Base-by-base conservation (phyloP, 2,113 vertebrate genomes). In the Saccopteryx leptura region DNA sequence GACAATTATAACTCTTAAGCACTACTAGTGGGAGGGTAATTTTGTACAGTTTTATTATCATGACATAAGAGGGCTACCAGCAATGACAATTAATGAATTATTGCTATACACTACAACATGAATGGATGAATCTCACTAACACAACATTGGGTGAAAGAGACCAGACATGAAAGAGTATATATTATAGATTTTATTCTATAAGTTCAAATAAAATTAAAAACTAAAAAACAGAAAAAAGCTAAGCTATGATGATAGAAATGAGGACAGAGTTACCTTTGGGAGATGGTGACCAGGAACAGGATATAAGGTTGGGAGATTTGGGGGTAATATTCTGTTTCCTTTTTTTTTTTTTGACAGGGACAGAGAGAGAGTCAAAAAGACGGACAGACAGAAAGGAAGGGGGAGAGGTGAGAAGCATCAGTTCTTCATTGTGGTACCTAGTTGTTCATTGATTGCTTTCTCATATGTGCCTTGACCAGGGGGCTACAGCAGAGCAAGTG, bases 51-150 rank as follows among this genome's bases (percentile, higher is more conserved):
- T 61, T 46, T 81, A 46, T 81, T 61, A 81, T 39, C 23, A 81
- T 23, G 23, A 46, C 14, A 9, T 61, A 60, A 81, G 58, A 81
- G 79, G 61, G 58, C 33, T 61, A 81, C 23, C 8, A 91, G 71
- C 11, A 74, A 91, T 19, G 46, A 96, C 66, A 93, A 91, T 84
- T 15, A 91, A 83, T 33, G 61, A 90, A 79, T 65, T 84, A 68
- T n/a, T 93, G 58, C 31, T 83, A 68, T 24, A 68, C 63, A 63
- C 46, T 17, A 63, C 31, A 90, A 54, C 26, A 63, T 54, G n/a
- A 9, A 39, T 87, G 28, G 7, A 61, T 90, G 66, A 46, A 83
- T 83, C 46, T 92, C 56, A 90, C 79, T 92, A 82, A 75, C 39
- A 74, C 12, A 86, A 24, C 33, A 86, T 68, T 92, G 66, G 46